These are phyloP conservation scores for Akabosia matsudoensis DNA, from an alignment of 1,140 invertebrate genomes.

Conservation along the genomic window DNA sequence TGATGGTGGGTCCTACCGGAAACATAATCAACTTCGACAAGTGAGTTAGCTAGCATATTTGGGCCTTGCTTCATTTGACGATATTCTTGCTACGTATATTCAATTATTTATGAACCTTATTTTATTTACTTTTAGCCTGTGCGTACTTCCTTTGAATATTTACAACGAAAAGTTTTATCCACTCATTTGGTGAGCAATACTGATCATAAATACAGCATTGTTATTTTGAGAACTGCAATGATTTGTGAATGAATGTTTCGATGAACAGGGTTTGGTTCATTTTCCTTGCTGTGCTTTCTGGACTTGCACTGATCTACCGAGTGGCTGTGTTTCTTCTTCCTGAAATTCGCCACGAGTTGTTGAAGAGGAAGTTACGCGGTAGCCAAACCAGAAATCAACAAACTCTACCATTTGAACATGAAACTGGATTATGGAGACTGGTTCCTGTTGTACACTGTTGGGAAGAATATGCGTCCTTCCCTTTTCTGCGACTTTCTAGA, in stretches of 20 bases:
- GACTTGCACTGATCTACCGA: constrained; percentile 62
- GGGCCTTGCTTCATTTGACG: neutral
- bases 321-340: constrained; percentile 56
- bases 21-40: constrained; percentile 19
- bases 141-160: constrained; percentile 59
- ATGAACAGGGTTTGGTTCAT: constrained; percentile 83
- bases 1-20: constrained; percentile 42
- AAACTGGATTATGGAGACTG: constrained; percentile 25
- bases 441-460: constrained; percentile 1
- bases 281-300: constrained; percentile 62
- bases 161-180: constrained; percentile 60
- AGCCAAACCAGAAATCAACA: neutral
- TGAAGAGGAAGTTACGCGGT: constrained; percentile 2
- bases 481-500: neutral
- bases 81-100: neutral
- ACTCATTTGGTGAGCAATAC: constrained; percentile 53
- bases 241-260: constrained; percentile 53
- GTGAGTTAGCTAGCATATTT: neutral
- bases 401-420: neutral
- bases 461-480: constrained; percentile 19
- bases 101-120: neutral
- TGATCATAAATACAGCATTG: neutral
- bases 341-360: constrained; percentile 71
- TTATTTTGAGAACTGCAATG: no score
- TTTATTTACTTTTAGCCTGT: constrained; percentile 49